A percentile compares a stretch with the other conserved stretches of the same genome.
Conservation (phyloP, 1,140 invertebrate genomes). For the Formica selysi region DNA sequence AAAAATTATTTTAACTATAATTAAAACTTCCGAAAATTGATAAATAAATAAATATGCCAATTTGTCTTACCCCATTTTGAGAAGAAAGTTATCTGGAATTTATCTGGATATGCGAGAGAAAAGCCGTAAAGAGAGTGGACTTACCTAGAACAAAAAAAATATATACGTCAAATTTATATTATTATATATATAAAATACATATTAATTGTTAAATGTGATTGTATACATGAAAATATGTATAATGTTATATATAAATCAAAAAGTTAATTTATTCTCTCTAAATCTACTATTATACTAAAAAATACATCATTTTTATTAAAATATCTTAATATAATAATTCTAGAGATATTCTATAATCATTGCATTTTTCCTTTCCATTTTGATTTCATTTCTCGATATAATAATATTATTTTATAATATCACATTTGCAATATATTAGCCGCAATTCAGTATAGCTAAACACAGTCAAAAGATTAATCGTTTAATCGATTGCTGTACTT, state of each 20-base stretch:
- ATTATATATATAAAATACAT: background rate
- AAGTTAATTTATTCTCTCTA: background rate
- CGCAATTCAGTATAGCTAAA: background rate
- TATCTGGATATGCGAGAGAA: background rate
- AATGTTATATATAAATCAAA: background rate
- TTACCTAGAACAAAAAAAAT: constrained; percentile 48
- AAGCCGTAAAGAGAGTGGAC: constrained; percentile 6
- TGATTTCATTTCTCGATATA: background rate
- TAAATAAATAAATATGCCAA: background rate
- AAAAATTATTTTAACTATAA: background rate
- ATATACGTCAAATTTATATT: background rate
- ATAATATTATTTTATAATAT: background rate
- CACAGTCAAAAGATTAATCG: background rate
- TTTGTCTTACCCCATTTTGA: constrained; percentile 33
- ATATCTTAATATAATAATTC: constrained; percentile 1
- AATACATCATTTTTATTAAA: constrained; percentile 4
- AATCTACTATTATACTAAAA: background rate
- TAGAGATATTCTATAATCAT: background rate
- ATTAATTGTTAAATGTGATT: background rate
- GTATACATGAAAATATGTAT: background rate
- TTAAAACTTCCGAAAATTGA: background rate
- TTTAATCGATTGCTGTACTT: background rate
- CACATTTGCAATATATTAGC: background rate
- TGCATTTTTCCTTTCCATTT: background rate
- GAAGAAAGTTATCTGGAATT: background rate